phyloP scores from a whole-genome alignment of 2,113 vertebrate genomes.

The Neopipo cinnamomea region DNA sequence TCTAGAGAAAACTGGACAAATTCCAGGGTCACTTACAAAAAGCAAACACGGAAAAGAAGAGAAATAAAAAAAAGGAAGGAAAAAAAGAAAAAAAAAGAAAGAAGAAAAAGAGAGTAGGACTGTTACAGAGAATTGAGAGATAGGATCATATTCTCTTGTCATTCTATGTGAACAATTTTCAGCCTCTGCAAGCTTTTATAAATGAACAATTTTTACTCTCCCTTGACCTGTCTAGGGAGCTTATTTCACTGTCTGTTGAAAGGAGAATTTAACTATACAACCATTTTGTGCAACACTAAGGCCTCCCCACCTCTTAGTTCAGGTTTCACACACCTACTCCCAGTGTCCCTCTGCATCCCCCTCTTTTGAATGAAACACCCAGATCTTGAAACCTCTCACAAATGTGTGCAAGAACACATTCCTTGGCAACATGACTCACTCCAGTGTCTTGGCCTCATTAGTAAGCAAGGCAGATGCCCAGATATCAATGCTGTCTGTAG shows the following conservation, averaged over 20 bases:
- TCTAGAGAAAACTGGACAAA: not conserved
- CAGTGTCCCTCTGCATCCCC: not conserved
- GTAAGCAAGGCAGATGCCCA: slow-evolving; percentile 30
- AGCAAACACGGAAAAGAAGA: not conserved
- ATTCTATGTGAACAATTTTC: not conserved
- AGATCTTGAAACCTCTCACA: not conserved
- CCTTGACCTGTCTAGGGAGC: not conserved
- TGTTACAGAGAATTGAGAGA: not conserved
- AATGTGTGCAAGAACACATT: not conserved
- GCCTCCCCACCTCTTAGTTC: not conserved
- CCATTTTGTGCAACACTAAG: not conserved
- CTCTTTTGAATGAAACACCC: not conserved
- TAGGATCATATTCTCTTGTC: not conserved
- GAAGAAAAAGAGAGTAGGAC: not conserved
- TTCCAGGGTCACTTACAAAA: not conserved
- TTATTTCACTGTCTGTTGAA: not conserved
- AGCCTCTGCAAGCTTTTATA: not conserved
- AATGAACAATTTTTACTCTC: not conserved
- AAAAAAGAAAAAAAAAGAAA: not conserved
- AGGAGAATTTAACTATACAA: not conserved
- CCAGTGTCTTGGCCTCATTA: slow-evolving; percentile 42
- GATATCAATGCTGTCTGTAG: not conserved
- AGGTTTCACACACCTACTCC: not conserved
- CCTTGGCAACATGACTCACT: slow-evolving; percentile 25
- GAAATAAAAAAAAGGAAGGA: not conserved